A percentile compares a stretch with the other conserved stretches of the same genome.
Evolutionary conservation across 1,140 invertebrate species (phyloP).

Genomic region (Agraylea sexmaculata): DNA sequence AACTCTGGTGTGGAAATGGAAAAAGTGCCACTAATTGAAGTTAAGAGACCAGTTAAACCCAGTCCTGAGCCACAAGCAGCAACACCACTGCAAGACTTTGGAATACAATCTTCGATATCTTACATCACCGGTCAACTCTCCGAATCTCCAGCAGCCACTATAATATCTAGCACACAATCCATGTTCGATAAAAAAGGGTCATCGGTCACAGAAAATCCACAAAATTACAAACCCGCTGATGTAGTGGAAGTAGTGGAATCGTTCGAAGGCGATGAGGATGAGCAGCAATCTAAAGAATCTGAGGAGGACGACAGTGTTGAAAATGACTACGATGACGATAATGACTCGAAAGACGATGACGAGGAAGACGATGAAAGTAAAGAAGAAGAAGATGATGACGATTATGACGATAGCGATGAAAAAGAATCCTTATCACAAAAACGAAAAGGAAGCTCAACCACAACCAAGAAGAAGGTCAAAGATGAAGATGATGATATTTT

Average conservation of each 20-base stretch:
- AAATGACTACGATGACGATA: slow-evolving; percentile 18
- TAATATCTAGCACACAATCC: slow-evolving; percentile 24
- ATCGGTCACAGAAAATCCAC: slow-evolving; percentile 8
- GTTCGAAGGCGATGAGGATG: slow-evolving; percentile 32
- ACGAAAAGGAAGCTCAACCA: slow-evolving; percentile 20
- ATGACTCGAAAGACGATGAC: slow-evolving; percentile 6
- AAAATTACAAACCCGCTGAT: slow-evolving; percentile 34
- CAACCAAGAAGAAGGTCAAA: slow-evolving; percentile 19
- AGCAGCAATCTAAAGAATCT: slow-evolving; percentile 29
- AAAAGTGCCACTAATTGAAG: slow-evolving; percentile 14
- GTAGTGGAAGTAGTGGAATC: slow-evolving; percentile 33
- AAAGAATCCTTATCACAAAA: slow-evolving; percentile 21
- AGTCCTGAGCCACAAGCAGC: slow-evolving; percentile 17
- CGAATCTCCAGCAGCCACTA: slow-evolving; percentile 31
- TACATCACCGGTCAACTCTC: slow-evolving; percentile 38
- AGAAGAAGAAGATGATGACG: slow-evolving; percentile 18
- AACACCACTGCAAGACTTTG: slow-evolving; percentile 33
- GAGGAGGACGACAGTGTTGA: slow-evolving; percentile 25
- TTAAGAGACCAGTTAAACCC: slow-evolving; percentile 8
- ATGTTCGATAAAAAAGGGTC: slow-evolving; percentile 18
- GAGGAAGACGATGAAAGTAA: slow-evolving; percentile 12
- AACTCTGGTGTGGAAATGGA: slow-evolving; percentile 6
- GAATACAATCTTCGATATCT: slow-evolving; percentile 37
- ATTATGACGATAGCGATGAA: slow-evolving; percentile 23
- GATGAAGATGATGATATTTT: slow-evolving; percentile 21